Evolutionary conservation across 2,888 invertebrate genomes (phyloP).

Genomic region (Euzetes globulus): DNA sequence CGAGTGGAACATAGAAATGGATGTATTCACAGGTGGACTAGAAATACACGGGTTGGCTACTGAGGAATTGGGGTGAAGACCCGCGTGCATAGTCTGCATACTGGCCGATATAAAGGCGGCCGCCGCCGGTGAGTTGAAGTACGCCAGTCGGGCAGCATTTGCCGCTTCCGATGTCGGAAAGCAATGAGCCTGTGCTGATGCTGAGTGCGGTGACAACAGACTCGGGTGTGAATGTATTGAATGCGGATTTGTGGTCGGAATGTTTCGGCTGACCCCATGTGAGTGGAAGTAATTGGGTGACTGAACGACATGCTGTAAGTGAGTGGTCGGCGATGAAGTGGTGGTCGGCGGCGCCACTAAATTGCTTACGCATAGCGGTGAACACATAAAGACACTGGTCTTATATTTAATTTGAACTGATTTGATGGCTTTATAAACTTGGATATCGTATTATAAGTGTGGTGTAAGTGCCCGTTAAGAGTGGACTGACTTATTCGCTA

Average conservation of each 20-base stretch:
- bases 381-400: background rate
- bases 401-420: background rate
- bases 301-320: slow-evolving; percentile 8
- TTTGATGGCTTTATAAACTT: background rate
- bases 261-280: background rate
- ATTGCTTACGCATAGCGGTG: slow-evolving; percentile 31
- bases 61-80: background rate
- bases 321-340: slow-evolving; percentile 13
- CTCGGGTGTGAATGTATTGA: background rate
- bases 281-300: slow-evolving; percentile 1
- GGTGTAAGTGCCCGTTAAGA: slow-evolving; percentile 8
- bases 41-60: background rate
- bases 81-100: slow-evolving; percentile 35
- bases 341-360: slow-evolving; percentile 13
- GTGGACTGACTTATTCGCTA: background rate
- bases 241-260: background rate
- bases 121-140: slow-evolving; percentile 77
- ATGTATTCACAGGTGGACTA: slow-evolving; percentile 2
- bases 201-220: background rate
- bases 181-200: background rate
- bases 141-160: slow-evolving; percentile 56
- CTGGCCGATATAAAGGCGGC: slow-evolving; percentile 49
- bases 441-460: background rate
- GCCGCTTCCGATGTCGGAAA: slow-evolving; percentile 30
- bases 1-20: slow-evolving; percentile 29